phyloP scores from a whole-genome alignment of 2,888 invertebrate genomes.

The Drosophila aldrichi region DNA sequence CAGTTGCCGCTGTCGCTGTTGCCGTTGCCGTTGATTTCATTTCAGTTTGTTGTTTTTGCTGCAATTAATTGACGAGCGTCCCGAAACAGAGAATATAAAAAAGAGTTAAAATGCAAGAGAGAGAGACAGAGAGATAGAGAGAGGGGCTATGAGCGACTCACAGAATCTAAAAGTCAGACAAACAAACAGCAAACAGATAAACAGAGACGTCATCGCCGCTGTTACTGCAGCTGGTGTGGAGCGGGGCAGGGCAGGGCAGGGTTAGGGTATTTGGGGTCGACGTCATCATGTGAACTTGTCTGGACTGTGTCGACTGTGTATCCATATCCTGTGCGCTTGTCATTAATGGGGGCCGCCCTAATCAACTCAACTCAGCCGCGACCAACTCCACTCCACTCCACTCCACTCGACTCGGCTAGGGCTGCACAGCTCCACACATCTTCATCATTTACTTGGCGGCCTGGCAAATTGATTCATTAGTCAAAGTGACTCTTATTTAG shows the following conservation, averaged over 20 bases:
- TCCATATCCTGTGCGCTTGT: slow-evolving; percentile 75
- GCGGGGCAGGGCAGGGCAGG: background rate
- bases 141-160: slow-evolving; percentile 16
- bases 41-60: slow-evolving; percentile 68
- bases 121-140: background rate
- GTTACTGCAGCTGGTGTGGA: background rate
- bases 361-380: slow-evolving; percentile 48
- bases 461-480: slow-evolving; percentile 82
- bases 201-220: slow-evolving; percentile 63
- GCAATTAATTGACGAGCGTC: slow-evolving; percentile 75
- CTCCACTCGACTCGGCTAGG: background rate
- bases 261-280: slow-evolving; percentile 38
- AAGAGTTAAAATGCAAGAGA: slow-evolving; percentile 29
- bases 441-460: slow-evolving; percentile 67
- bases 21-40: slow-evolving; percentile 66
- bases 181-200: slow-evolving; percentile 58
- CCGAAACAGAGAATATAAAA: slow-evolving; percentile 45
- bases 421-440: slow-evolving; percentile 55
- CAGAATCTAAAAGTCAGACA: slow-evolving; percentile 61
- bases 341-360: slow-evolving; percentile 70
- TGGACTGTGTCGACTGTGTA: slow-evolving; percentile 44
- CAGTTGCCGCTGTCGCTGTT: slow-evolving; percentile 19
- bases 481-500: slow-evolving; percentile 82
- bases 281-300: slow-evolving; percentile 72
- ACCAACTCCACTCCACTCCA: slow-evolving; percentile 20